Evolutionary conservation across 2,113 vertebrate genomes (phyloP).

Genomic region (Perognathus longimembris): DNA sequence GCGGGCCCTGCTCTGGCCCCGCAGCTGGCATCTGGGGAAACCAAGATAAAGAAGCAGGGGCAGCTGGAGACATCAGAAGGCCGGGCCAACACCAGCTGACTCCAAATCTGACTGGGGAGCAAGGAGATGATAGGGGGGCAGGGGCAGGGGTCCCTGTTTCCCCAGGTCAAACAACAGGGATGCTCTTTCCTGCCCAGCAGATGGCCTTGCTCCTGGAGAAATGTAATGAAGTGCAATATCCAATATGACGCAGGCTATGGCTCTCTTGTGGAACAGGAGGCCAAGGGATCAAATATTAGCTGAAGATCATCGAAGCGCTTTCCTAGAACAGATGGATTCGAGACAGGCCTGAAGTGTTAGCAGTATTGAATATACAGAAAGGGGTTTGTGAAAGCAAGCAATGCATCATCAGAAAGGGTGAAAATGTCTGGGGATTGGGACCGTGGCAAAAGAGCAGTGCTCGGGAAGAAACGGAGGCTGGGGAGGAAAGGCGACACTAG

Average conservation of each 20-base stretch:
- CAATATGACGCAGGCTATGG: conserved; percentile 3
- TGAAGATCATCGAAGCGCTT: conserved; percentile 45
- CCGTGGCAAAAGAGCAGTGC: neutral
- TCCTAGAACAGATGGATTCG: neutral
- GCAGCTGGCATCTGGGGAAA: conserved; percentile 58
- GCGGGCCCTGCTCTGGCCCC: conserved; percentile 35
- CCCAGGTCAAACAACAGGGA: conserved; percentile 38
- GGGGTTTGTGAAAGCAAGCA: neutral
- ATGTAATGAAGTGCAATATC: neutral
- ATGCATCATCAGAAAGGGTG: neutral
- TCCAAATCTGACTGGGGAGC: conserved; percentile 19
- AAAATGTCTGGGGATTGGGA: too few species aligned
- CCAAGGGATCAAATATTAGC: conserved; percentile 58
- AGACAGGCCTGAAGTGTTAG: neutral
- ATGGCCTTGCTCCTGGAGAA: conserved; percentile 50
- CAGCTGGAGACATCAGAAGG: conserved; percentile 66
- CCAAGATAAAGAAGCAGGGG: conserved; percentile 31
- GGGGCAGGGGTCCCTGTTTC: neutral
- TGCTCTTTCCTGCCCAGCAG: conserved; percentile 54
- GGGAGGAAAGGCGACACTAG: neutral
- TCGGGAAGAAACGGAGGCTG: neutral
- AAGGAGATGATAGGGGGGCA: neutral
- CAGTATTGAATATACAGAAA: neutral
- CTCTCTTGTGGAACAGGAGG: conserved; percentile 58
- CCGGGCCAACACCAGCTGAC: conserved; percentile 63